phyloP scores from a whole-genome alignment of 2,888 invertebrate genomes.

The Macaria liturata region DNA sequence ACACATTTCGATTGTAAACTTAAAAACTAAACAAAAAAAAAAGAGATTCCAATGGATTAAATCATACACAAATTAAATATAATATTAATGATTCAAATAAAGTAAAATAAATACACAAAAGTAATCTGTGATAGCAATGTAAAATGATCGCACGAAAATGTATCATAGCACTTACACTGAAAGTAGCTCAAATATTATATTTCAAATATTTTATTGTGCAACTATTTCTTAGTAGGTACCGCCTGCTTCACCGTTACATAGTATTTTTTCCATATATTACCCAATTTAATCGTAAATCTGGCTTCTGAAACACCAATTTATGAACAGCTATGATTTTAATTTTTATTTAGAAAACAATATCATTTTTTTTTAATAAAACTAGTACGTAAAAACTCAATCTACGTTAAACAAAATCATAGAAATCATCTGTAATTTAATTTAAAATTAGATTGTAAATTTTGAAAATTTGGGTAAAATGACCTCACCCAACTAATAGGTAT shows the following conservation, averaged over 20 bases:
- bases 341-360: no score
- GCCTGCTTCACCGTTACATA: conserved; percentile 38
- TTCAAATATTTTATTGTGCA: conserved; percentile 17
- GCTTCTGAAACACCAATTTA: no score
- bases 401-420: no score
- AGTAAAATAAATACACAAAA: conserved; percentile 18
- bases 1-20: background rate
- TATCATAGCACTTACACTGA: conserved; percentile 53
- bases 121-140: conserved; percentile 33
- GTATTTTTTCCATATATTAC: conserved; percentile 31
- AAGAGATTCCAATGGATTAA: conserved; percentile 24
- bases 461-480: no score
- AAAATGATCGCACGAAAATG: conserved; percentile 34
- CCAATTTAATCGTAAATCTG: background rate
- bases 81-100: conserved; percentile 7
- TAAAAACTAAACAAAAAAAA: conserved; percentile 22
- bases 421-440: no score
- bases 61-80: background rate
- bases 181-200: conserved; percentile 35
- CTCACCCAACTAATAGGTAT: no score
- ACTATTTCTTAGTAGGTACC: conserved; percentile 24
- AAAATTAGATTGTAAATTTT: no score
- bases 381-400: no score
- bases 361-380: no score
- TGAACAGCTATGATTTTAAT: no score